phyloP scores from a whole-genome alignment of 2,888 invertebrate genomes.

The Parnassius glacialis region DNA sequence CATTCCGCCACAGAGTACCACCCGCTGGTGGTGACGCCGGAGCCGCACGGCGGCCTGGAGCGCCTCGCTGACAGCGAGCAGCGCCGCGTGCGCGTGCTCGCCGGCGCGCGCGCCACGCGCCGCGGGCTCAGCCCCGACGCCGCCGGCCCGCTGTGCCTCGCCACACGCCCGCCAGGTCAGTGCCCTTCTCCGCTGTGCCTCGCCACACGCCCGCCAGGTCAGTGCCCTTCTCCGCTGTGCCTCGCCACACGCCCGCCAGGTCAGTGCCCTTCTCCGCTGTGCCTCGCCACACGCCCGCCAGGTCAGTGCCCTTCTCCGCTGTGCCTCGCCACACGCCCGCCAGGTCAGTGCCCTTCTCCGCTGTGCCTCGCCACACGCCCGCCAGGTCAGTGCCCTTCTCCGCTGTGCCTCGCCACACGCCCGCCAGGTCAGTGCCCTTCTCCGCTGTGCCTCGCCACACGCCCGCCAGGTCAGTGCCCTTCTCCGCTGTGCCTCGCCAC shows the following conservation, averaged over 20 bases:
- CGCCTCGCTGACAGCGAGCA: slow-evolving; percentile 84
- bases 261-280: slow-evolving; percentile 85
- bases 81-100: slow-evolving; percentile 83
- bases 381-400: slow-evolving; percentile 56
- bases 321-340: slow-evolving; percentile 13
- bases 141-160: slow-evolving; percentile 57
- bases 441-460: slow-evolving; percentile 5
- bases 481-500: no score
- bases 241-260: slow-evolving; percentile 87
- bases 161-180: slow-evolving; percentile 27
- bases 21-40: slow-evolving; percentile 93
- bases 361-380: slow-evolving; percentile 69
- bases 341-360: slow-evolving; percentile 38
- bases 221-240: slow-evolving; percentile 86
- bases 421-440: slow-evolving; percentile 42
- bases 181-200: slow-evolving; percentile 78
- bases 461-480: neutral
- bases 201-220: slow-evolving; percentile 75
- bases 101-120: slow-evolving; percentile 90
- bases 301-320: no score
- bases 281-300: slow-evolving; percentile 24
- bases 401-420: slow-evolving; percentile 80
- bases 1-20: slow-evolving; percentile 92
- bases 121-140: slow-evolving; percentile 90
- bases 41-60: slow-evolving; percentile 92